Evolutionary conservation across 1,140 invertebrate genomes (phyloP).

Genomic region (Ptiloglossa arizonensis): DNA sequence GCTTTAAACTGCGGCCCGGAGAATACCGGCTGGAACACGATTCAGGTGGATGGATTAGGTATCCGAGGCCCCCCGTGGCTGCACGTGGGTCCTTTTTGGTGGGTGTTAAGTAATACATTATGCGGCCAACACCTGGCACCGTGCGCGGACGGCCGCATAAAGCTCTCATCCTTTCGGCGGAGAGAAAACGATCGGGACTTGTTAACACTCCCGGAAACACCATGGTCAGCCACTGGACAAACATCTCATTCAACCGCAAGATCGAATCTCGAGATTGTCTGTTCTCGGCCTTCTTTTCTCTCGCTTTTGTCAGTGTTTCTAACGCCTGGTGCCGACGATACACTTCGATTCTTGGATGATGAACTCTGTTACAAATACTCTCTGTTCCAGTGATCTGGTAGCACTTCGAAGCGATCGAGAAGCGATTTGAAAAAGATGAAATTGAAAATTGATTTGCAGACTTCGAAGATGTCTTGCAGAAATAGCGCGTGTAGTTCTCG

Average conservation of each 20-base stretch:
- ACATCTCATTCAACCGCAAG: slow-evolving; percentile 5
- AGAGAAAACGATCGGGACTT: slow-evolving; percentile 68
- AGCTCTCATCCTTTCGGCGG: slow-evolving; percentile 59
- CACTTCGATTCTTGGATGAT: background rate
- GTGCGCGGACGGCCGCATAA: slow-evolving; percentile 64
- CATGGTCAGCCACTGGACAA: slow-evolving; percentile 26
- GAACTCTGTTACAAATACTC: too few species aligned
- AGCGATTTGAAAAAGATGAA: too few species aligned
- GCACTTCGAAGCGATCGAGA: too few species aligned
- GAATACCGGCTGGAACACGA: slow-evolving; percentile 48
- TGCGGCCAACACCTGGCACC: slow-evolving; percentile 73
- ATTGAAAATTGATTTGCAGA: too few species aligned
- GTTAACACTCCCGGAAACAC: slow-evolving; percentile 63
- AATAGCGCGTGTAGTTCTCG: too few species aligned
- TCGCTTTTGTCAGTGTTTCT: background rate
- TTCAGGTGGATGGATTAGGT: slow-evolving; percentile 67
- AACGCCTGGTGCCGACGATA: background rate
- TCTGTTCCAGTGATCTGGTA: too few species aligned
- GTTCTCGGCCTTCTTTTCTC: background rate
- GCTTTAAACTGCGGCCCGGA: slow-evolving; percentile 1
- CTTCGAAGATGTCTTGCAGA: too few species aligned
- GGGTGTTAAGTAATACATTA: slow-evolving; percentile 78
- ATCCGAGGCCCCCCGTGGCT: slow-evolving; percentile 63
- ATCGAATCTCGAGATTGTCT: background rate
- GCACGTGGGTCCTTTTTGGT: slow-evolving; percentile 67